Evolutionary conservation across 2,113 vertebrate genomes (phyloP).

Genomic region (Brachypteracias leptosomus): DNA sequence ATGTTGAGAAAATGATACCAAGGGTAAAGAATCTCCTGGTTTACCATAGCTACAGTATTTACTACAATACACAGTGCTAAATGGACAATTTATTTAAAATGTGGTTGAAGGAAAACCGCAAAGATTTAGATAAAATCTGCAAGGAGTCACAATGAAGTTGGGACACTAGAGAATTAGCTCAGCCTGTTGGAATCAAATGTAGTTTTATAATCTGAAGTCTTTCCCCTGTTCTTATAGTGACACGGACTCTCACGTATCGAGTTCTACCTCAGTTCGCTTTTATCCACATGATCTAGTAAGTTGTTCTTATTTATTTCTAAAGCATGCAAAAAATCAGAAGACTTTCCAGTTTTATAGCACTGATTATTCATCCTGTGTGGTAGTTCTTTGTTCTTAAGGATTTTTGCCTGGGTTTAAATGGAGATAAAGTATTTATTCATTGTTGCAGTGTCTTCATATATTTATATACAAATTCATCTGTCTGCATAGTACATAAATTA

Average conservation of each 20-base stretch:
- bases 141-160: not conserved
- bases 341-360: not conserved
- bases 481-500: not conserved
- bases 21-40: not conserved
- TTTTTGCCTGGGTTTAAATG: not conserved
- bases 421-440: not conserved
- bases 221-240: constrained; percentile 86
- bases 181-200: constrained; percentile 26
- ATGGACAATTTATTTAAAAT: not conserved
- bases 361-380: not conserved
- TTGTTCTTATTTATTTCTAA: constrained; percentile 51
- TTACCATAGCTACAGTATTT: not conserved
- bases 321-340: constrained; percentile 21
- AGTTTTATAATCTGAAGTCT: constrained; percentile 64
- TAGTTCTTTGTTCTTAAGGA: not conserved
- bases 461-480: not conserved
- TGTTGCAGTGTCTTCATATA: not conserved
- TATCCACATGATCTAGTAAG: constrained; percentile 99
- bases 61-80: not conserved
- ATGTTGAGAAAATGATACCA: not conserved
- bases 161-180: not conserved
- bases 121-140: not conserved
- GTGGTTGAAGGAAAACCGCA: not conserved
- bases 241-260: constrained; percentile 98
- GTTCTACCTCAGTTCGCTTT: constrained; percentile 99